These are phyloP conservation scores for Drosophila setosimentum DNA, from an alignment of 2,888 invertebrate species.

Conservation along the genomic window DNA sequence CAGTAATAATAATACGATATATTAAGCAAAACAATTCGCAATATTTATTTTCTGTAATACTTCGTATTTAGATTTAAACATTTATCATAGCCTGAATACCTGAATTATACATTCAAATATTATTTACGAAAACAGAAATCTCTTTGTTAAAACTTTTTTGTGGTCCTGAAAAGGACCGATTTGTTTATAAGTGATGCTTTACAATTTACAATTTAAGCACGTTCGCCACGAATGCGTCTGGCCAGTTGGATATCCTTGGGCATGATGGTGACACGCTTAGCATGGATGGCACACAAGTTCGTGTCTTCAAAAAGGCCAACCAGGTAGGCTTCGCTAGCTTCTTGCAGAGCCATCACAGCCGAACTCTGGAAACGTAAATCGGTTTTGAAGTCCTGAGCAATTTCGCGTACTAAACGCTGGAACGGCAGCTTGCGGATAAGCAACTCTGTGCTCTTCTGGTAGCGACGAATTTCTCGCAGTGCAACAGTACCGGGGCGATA, in stretches of 20 bases:
- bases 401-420: conserved; percentile 36
- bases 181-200: conserved; percentile 10
- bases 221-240: conserved; percentile 97
- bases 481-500: conserved; percentile 34
- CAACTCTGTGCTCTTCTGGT: conserved; percentile 41
- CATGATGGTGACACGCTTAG: conserved; percentile 98
- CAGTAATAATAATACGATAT: no score
- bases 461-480: conserved; percentile 36
- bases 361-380: conserved; percentile 45
- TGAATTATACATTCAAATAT: not conserved
- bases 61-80: not conserved
- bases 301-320: conserved; percentile 33
- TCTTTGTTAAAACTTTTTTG: conserved; percentile 19
- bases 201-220: conserved; percentile 89
- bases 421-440: conserved; percentile 32
- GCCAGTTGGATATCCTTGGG: conserved; percentile 98
- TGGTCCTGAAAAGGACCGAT: conserved; percentile 55
- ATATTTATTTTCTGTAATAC: no score
- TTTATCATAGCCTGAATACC: not conserved
- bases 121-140: conserved; percentile 19
- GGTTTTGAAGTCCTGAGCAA: conserved; percentile 40
- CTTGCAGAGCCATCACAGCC: conserved; percentile 40
- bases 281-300: conserved; percentile 92
- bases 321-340: conserved; percentile 36
- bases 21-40: no score